A percentile compares a stretch with the other conserved stretches of the same genome.
Evolutionary conservation across 2,113 vertebrate species (phyloP).

Genomic region (Oryzias javanicus): DNA sequence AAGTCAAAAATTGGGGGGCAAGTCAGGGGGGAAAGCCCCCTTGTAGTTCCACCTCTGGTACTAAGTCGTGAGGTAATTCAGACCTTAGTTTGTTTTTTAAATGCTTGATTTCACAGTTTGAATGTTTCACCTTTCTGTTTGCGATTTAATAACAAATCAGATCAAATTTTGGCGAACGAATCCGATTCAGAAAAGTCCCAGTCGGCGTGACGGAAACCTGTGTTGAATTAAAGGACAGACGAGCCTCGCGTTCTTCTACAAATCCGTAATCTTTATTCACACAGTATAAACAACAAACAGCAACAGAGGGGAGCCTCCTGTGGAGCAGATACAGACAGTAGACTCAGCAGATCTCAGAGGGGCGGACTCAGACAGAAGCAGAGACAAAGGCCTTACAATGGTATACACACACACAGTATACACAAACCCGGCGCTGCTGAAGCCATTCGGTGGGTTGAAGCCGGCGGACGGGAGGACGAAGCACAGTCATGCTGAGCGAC

Average conservation of each 20-base stretch:
- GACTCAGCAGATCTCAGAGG: slow-evolving; percentile 53
- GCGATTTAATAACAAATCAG: too few species aligned
- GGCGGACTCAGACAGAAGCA: slow-evolving; percentile 59
- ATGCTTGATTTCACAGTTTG: too few species aligned
- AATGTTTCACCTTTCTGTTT: too few species aligned
- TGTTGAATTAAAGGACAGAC: slow-evolving; percentile 13
- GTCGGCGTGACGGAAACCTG: too few species aligned
- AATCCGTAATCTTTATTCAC: slow-evolving; percentile 80
- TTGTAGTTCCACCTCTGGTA: too few species aligned
- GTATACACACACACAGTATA: slow-evolving; percentile 51
- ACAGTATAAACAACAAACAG: slow-evolving; percentile 81
- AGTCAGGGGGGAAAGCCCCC: too few species aligned
- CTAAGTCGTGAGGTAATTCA: too few species aligned
- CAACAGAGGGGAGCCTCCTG: slow-evolving; percentile 62
- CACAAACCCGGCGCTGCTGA: slow-evolving; percentile 65
- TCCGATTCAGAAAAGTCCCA: too few species aligned
- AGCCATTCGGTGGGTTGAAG: slow-evolving; percentile 68
- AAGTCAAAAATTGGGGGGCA: too few species aligned
- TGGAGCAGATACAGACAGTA: slow-evolving; percentile 54
- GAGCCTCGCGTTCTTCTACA: slow-evolving; percentile 60
- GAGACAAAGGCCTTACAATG: slow-evolving; percentile 43
- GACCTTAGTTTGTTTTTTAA: too few species aligned
- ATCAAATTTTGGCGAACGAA: too few species aligned
- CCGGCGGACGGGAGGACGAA: slow-evolving; percentile 60
- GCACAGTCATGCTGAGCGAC: slow-evolving; percentile 79